Base-by-base conservation (phyloP, 2,113 vertebrate genomes). In the Nettapus auritus region DNA sequence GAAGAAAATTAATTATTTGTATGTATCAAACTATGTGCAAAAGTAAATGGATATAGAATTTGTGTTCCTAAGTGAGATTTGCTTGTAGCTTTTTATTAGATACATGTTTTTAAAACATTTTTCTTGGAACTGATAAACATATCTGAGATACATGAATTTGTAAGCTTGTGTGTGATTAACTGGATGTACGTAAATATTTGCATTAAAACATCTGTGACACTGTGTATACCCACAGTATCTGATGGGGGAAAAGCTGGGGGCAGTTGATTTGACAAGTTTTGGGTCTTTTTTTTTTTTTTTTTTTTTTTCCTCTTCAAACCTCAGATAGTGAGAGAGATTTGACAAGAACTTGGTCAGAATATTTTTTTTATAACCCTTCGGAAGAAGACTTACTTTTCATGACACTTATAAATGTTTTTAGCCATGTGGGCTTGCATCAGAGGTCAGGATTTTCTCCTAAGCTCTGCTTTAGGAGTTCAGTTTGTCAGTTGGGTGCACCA, bases 311-410 rank as follows among this genome's bases (percentile, higher is more conserved):
- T 67, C 57, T 44, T 0, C 6, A 86, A 2, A 15, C 22, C 6
- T 76, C 12, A 53, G 42, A 38, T 25, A 7, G 34, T 44, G 50
- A 52, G 7, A 17, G 57, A 60, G 48, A 53, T 18, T 48, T 18
- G 15, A 60, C 9, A 76, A 77, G 59, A 76, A 3, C 46, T 80
- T 44, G 6, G 14, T 63, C 4, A 56, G 29, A 56, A 56, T 7
- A 26, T 25, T 38, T 15, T 55, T 26, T 6, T 2, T 9, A 8
- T 1, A 3, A 3, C 15, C 1, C 2, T 20, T 9, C 16, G 34
- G 31, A 21, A 67, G 6, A 57, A 31, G 33, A 50, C 8, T 67
- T 62, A 8, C 3, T 76, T 85, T 79, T 19, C 4, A 9, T 57
- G 40, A 31, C 3, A 7, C 64, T 84, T 48, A 11, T 25, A 15